Base-by-base conservation (phyloP, 1,140 invertebrate species). In the Limonius californicus region DNA sequence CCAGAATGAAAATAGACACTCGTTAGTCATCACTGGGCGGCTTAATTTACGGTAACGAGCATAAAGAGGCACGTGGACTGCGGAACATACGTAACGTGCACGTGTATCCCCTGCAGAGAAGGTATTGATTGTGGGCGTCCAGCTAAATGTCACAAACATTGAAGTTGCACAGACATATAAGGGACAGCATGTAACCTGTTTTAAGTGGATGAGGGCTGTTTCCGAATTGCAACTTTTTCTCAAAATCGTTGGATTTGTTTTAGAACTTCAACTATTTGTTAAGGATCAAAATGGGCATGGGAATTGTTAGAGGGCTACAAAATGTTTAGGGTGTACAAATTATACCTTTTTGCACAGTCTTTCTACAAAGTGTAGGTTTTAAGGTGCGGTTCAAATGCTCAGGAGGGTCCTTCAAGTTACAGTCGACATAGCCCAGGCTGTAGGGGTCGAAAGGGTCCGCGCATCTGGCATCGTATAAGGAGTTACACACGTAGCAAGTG, bases 401-500 rank as follows among this genome's bases (percentile, higher is more conserved):
- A 8, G 85, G 78, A 0, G 83, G 83, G 58, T 84, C 84, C 68
- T 85, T 85, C 72, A 90, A 83, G 57, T 88, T 87, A 77, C 92
- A 95, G 76, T 95, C 92, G 2, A 93, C 87, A 57, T 84, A 82
- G 14, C 89, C 91, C 56, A 94, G 83, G 47, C 87, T 89, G 75
- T 89, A 91, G 0, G 86, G 78, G 72, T 92, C 86, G 71, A 95
- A 94, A 1, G 89, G 88, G 72, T 93, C 89, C 1, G 87, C 92
- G 71, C 91, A 94, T 68, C 90, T 83, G 16, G 88, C 89, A 77
- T 94, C 91, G 70, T 85, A 92, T 47, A 84, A 85, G 55, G 90
- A 92, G 78, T 94, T 94, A 77, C 91, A 94, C 65, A 92, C 85
- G 70, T 91, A 94, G 73, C 91, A 94, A 63, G 77, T 74, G 68